Base-by-base conservation (phyloP, 2,888 invertebrate genomes). In the Xestia c-nigrum region DNA sequence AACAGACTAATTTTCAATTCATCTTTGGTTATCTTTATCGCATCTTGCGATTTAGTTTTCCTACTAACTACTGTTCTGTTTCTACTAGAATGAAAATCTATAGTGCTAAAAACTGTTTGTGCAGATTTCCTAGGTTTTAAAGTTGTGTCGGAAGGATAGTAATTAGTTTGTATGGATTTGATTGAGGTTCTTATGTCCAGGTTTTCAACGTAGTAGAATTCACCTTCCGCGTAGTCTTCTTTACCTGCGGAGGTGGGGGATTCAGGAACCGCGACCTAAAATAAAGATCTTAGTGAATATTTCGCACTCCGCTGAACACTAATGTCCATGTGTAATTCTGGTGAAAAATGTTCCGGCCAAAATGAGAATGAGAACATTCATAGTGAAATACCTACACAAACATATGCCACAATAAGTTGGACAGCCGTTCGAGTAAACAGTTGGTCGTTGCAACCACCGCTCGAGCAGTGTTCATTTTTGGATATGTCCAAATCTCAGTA, bases 221-320 rank as follows among this genome's bases (percentile, higher is more conserved):
- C 86, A 88, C 86, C 83, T 85, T 91, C 88, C 31, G 61, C 40
- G 19, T 76, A 80, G 21, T 78, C 83, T 61, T 85, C 80, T 16
- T 73, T 64, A 4, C 77, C 75, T 52, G 91, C 90, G 9, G 88
- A 52, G 6, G 86, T 72, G 21, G 92, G 90, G 3, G 93, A 88
- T 10, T 90, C 83, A 5, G 93, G 88, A 57, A 94, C 89, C 47
- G 94, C 94, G 88, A 94, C 90, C 95, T 95, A 89, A 50, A 94
- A 94, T 87, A 92, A 88, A 65, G 12, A n/a, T 46, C 24, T 24
- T 47, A n/a, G n/a, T 7, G 19, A 61, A 61, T 38, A 38, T 31
- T 5, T 9, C 5, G 38, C 31, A 10, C 59, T 61, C 31, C 5
- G 19, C 9, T 38, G 19, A 38, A 5, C 5, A 61, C n/a, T n/a